Evolutionary conservation across 2,797 vertebrate genomes (phyloP), one percentile per base, ranked within the genome.

Genomic region (Chaetophractus vellerosus): DNA sequence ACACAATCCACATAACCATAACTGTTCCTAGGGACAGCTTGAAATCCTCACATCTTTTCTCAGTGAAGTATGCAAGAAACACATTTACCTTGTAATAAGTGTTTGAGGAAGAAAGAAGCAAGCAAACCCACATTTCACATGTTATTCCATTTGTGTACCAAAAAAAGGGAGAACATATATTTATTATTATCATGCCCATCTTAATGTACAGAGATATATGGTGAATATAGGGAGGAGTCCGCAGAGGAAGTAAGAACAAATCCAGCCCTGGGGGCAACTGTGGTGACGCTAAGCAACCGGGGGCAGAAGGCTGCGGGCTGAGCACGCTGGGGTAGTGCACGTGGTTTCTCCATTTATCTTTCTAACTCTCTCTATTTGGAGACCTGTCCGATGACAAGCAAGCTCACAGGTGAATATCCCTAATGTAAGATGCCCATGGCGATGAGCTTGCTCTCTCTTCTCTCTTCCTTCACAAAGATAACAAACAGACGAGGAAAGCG

Each of bases 391-490:
- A 41, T 83, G 86, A 90, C 95, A 96, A 94, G 93, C 0, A 0
- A 19, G 24, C 71, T 69, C 55, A 2, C 52, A 36, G 96, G 93
- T 91, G 97, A 97, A 96, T 75, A 97, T 24, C 23, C 50, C n/a
- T 71, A 93, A 1, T 0, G 66, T 91, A 90, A 83, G 92, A 96
- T 61, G 5, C 85, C 95, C 61, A 63, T 45, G 88, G 84, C 66
- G 89, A 93, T 75, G 84, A 95, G 89, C 96, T 97, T 48, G 95
- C 95, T 95, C 91, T 96, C 95, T 95, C 87, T 45, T 85, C 90
- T 94, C 80, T 90, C 95, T 81, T 78, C 74, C 86, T 94, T 94
- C 91, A 93, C 95, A 94, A 97, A 97, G 96, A 98, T 86, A 95
- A 0, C 2, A 97, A 97, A 97, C 97, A 74, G 68, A 94, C 91